Percentiles rank a stretch among this genome's conserved stretches.
These are phyloP conservation scores for Caenorhabditis auriculariae DNA, from an alignment of 2,888 invertebrate species.

Conservation along the genomic window DNA sequence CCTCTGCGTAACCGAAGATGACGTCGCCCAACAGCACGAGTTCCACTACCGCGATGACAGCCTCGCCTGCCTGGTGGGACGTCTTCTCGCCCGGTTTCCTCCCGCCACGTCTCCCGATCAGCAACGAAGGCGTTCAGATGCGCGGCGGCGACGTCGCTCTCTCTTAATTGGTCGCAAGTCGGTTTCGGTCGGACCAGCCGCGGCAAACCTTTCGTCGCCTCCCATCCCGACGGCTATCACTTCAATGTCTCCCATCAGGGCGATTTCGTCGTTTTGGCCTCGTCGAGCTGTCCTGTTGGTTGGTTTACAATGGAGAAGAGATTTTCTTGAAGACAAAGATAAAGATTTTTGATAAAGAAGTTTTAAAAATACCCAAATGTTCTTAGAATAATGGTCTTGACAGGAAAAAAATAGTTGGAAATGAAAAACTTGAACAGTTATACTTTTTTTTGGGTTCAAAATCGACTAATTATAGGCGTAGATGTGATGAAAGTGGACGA, in stretches of 20 bases:
- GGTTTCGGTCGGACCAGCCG: constrained; percentile 44
- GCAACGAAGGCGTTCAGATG: constrained; percentile 1
- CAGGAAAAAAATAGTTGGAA: too few relatives aligned
- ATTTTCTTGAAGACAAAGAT: not conserved
- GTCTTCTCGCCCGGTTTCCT: constrained; percentile 48
- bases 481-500: constrained; percentile 62
- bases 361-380: too few relatives aligned
- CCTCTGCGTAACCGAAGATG: constrained; percentile 45
- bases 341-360: not conserved
- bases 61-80: constrained; percentile 52
- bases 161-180: constrained; percentile 41
- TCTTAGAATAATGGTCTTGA: too few relatives aligned
- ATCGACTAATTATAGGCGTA: constrained; percentile 41
- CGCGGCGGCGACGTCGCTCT: not conserved
- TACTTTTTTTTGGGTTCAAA: not conserved
- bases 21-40: constrained; percentile 42
- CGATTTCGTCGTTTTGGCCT: constrained; percentile 54
- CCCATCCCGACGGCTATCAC: constrained; percentile 18
- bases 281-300: constrained; percentile 9
- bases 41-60: constrained; percentile 54
- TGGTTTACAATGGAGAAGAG: not conserved
- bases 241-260: constrained; percentile 63
- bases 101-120: not conserved
- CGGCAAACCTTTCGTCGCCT: constrained; percentile 57
- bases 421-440: not conserved